Percentiles rank a stretch among this genome's conserved stretches.
These are phyloP conservation scores for Drosophila paulistorum DNA, from an alignment of 1,140 invertebrate genomes.

Conservation along the genomic window DNA sequence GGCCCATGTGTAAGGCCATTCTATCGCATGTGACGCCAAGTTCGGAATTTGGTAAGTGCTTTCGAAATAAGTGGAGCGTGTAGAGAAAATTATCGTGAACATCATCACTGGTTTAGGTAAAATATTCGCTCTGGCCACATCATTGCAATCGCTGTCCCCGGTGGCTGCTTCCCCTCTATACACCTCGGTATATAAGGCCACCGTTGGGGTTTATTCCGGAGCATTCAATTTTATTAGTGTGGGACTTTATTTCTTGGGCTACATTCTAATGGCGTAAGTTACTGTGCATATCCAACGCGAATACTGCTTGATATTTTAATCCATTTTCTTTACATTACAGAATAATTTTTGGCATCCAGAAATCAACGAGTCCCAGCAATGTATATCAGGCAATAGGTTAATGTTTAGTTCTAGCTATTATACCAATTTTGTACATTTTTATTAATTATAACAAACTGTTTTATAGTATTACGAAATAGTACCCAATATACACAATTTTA, in stretches of 20 bases:
- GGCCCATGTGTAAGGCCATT: constrained; percentile 86
- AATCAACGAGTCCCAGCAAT: constrained; percentile 40
- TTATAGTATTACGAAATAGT: constrained; percentile 3
- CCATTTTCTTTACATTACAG: constrained; percentile 26
- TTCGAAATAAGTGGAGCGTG: not conserved
- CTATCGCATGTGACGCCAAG: constrained; percentile 87
- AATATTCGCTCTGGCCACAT: constrained; percentile 86
- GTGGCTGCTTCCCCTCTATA: constrained; percentile 86
- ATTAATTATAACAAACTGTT: not conserved
- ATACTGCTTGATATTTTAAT: not conserved
- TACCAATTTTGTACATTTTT: constrained; percentile 1
- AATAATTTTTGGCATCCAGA: constrained; percentile 55
- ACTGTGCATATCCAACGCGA: not conserved
- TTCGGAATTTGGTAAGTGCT: constrained; percentile 86
- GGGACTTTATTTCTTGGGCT: constrained; percentile 67
- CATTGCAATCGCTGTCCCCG: constrained; percentile 86
- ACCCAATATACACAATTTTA: not conserved
- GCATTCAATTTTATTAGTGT: constrained; percentile 85
- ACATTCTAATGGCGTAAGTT: constrained; percentile 84
- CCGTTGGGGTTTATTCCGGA: constrained; percentile 84
- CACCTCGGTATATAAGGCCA: constrained; percentile 85
- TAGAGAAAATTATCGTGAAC: not conserved
- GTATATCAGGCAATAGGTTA: constrained; percentile 54
- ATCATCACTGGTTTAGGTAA: constrained; percentile 80
- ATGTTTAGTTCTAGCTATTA: constrained; percentile 3